These are phyloP conservation scores for Griposia aprilina DNA, from an alignment of 2,888 invertebrate species.

Conservation along the genomic window DNA sequence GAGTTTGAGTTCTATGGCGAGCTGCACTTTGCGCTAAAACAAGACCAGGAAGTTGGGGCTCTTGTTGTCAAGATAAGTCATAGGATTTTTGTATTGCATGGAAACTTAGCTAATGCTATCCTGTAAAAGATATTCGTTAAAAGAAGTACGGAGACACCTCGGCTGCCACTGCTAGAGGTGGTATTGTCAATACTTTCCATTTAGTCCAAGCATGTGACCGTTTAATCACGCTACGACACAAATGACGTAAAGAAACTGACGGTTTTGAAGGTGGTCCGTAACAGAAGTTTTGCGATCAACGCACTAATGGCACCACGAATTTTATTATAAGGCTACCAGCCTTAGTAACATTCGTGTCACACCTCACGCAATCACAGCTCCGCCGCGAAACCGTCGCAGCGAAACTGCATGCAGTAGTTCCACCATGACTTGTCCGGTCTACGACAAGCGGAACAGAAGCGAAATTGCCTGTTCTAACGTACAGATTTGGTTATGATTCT, in stretches of 20 bases:
- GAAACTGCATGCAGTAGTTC: no score
- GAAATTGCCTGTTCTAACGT: no score
- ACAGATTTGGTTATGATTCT: no score
- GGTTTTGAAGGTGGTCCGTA: background rate
- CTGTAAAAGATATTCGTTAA: background rate
- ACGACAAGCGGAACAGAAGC: no score
- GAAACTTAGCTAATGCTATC: background rate
- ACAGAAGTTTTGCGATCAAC: background rate
- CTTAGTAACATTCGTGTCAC: no score
- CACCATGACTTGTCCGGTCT: no score
- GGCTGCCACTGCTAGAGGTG: background rate
- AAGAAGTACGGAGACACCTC: background rate
- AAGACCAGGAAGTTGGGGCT: slow-evolving; percentile 91
- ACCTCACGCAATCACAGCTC: no score
- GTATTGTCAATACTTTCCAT: background rate
- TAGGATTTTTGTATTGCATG: background rate
- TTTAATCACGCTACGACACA: background rate
- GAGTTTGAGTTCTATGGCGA: slow-evolving; percentile 95
- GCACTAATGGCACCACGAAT: background rate
- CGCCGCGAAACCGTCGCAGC: no score
- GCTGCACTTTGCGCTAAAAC: slow-evolving; percentile 94
- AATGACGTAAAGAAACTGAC: background rate
- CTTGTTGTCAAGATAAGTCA: slow-evolving; percentile 92
- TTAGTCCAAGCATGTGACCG: background rate
- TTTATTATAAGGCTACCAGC: no score